phyloP scores from a whole-genome alignment of 2,797 vertebrate species.

The Propithecus deckenii region DNA sequence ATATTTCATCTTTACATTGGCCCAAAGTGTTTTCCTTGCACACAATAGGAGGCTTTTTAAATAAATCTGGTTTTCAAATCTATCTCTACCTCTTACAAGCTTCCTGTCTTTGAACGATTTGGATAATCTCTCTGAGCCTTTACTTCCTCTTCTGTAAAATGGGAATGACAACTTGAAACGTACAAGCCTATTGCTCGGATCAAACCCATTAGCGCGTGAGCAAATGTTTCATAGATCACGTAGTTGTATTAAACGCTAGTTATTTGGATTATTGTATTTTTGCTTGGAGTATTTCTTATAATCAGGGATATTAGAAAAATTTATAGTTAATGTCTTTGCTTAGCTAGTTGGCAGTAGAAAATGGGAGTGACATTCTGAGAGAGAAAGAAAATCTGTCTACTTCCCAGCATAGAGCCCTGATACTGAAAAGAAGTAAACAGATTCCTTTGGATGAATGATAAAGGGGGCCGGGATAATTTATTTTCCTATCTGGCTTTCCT shows the following conservation, averaged over 20 bases:
- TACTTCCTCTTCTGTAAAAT: neutral
- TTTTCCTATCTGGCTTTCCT: neutral
- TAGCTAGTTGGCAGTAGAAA: slow-evolving; percentile 24
- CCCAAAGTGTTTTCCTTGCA: neutral
- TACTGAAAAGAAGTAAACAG: neutral
- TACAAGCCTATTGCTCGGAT: neutral
- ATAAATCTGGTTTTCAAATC: neutral
- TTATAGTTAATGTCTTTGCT: neutral
- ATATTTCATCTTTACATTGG: neutral
- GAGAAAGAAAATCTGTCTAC: neutral
- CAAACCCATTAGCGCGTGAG: neutral
- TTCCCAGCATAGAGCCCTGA: neutral
- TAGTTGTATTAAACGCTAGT: neutral
- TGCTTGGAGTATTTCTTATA: neutral
- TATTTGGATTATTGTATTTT: neutral
- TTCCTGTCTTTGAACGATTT: neutral
- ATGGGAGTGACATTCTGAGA: neutral
- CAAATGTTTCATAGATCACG: neutral
- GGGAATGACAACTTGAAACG: neutral
- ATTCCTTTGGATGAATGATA: slow-evolving; percentile 31
- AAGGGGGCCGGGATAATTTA: neutral
- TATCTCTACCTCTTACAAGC: neutral
- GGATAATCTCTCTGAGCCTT: neutral
- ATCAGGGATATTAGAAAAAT: neutral
- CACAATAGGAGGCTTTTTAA: neutral